phyloP scores from a whole-genome alignment of 1,140 invertebrate genomes.

The Drosophila tani region DNA sequence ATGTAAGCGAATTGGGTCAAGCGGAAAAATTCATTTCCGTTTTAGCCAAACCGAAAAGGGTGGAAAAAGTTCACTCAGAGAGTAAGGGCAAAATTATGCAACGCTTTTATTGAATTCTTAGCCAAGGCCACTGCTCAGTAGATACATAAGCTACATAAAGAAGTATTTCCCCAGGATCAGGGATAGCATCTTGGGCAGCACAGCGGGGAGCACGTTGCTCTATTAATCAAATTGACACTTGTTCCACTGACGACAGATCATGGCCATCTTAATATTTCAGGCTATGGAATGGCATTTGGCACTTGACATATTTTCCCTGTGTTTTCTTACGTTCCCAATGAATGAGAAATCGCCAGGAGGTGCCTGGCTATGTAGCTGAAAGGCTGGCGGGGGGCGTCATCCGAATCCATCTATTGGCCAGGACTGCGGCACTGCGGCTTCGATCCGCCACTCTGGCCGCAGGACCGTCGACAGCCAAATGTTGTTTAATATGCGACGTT shows the following conservation, averaged over 20 bases:
- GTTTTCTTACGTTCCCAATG: slow-evolving; percentile 15
- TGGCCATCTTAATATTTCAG: slow-evolving; percentile 40
- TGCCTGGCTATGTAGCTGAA: background rate
- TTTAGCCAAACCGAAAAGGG: slow-evolving; percentile 21
- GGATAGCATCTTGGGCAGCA: slow-evolving; percentile 4
- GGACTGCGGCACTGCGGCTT: slow-evolving; percentile 18
- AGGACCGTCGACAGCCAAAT: slow-evolving; percentile 31
- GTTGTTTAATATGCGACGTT: slow-evolving; percentile 63
- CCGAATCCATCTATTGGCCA: slow-evolving; percentile 2
- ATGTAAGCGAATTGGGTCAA: slow-evolving; percentile 60
- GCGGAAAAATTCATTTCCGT: slow-evolving; percentile 70
- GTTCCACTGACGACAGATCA: slow-evolving; percentile 43
- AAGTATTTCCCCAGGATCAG: background rate
- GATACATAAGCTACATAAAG: background rate
- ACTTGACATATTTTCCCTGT: slow-evolving; percentile 33
- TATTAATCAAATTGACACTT: slow-evolving; percentile 67
- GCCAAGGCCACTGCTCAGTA: slow-evolving; percentile 12
- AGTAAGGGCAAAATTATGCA: slow-evolving; percentile 33
- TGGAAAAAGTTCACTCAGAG: slow-evolving; percentile 5
- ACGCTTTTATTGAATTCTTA: slow-evolving; percentile 42
- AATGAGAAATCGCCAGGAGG: slow-evolving; percentile 29
- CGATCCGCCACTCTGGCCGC: slow-evolving; percentile 36
- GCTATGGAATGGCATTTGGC: slow-evolving; percentile 26
- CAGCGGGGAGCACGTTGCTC: slow-evolving; percentile 31
- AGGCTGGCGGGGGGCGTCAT: background rate